Percentiles rank a stretch among this genome's conserved stretches.
Conservation (phyloP, 2,113 vertebrate genomes). For the Melospiza georgiana region DNA sequence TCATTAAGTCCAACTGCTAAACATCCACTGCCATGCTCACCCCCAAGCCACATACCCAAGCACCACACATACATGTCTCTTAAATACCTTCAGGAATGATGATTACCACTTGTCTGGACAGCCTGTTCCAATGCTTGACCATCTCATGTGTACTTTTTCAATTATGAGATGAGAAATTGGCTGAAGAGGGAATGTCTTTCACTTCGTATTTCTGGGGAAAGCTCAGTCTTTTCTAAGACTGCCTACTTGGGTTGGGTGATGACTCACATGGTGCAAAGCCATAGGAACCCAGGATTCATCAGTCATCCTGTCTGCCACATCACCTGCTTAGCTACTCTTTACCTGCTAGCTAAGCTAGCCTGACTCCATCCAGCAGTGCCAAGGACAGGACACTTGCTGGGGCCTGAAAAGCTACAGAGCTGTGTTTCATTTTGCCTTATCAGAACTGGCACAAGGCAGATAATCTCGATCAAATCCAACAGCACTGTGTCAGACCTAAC, state of each 20-base stretch:
- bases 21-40: neutral
- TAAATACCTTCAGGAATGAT: neutral
- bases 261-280: neutral
- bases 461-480: neutral
- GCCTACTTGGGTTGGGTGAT: neutral
- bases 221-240: neutral
- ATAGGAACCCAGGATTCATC: neutral
- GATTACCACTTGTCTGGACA: neutral
- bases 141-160: neutral
- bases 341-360: conserved; percentile 26
- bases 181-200: neutral
- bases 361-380: neutral
- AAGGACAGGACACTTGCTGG: neutral
- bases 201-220: neutral
- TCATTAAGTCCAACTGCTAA: neutral
- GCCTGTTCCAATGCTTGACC: neutral
- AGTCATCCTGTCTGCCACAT: conserved; percentile 9
- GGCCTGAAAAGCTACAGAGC: neutral
- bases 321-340: conserved; percentile 5
- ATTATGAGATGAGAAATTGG: neutral
- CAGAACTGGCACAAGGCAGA: neutral
- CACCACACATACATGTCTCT: neutral
- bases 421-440: neutral
- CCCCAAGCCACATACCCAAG: neutral
- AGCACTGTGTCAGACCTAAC: neutral